Evolutionary conservation across 30 jellyfish, hydroid and myxozoan species (phyloP), one percentile per base, ranked within the genome.

Genomic region (Cassiopea andromeda): DNA sequence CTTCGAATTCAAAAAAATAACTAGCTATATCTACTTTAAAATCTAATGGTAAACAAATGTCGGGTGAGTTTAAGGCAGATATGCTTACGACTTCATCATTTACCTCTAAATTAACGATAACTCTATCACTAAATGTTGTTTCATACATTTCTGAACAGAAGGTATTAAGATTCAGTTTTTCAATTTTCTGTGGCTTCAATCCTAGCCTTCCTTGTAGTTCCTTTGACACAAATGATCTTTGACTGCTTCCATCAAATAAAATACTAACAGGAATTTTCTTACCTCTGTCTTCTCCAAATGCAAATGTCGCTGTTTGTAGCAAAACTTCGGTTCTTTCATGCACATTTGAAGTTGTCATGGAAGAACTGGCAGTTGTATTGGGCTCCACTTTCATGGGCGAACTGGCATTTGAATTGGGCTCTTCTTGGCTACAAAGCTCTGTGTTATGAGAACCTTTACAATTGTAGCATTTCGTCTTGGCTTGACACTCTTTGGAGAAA

Each of bases 61-160:
- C n/a, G n/a, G n/a, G n/a, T n/a, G n/a, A n/a, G n/a, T n/a, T n/a
- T n/a, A n/a, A n/a, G n/a, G n/a, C n/a, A n/a, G n/a, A n/a, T n/a
- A 13, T 13, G 75, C 16, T 46, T 77, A 46, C 44, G 49, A 72
- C 86, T 1, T 72, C 48, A 57, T 73, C 87, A 6, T 59, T 44
- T 14, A 84, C 92, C 48, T 84, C 92, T 70, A 84, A 7, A 50
- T 83, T 66, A 6, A 83, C 46, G 2, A 19, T 83, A 67, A 84
- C 87, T n/a, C 43, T 7, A 1, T 84, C 87, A 49, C 92, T 15
- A 4, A 66, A 46, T 60, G 44, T 60, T 77, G 60, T 86, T 8
- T 15, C 57, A 74, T 60, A 73, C 17, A 2, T 38, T n/a, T 79
- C 79, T 1, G 88, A 48, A 2, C 88, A 59, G 59, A 79, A 79